Evolutionary conservation across 2,113 vertebrate species (phyloP).

Genomic region (Jaculus jaculus): DNA sequence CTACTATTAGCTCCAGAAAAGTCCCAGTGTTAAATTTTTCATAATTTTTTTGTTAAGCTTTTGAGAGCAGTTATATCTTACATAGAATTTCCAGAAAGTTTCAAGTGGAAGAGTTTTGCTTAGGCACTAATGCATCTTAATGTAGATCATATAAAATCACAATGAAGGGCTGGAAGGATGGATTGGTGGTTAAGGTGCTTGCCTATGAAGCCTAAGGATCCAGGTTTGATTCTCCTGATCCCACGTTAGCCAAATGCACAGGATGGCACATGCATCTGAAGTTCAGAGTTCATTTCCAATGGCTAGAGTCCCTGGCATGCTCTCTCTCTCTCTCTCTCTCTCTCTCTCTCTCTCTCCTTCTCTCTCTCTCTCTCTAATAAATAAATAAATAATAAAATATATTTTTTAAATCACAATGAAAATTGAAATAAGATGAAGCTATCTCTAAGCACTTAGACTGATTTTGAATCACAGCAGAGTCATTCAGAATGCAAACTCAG

Average conservation of each 20-base stretch:
- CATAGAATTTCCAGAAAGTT: not conserved
- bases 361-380: no score
- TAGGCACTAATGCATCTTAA: not conserved
- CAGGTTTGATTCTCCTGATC: no score
- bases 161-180: no score
- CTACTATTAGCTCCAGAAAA: not conserved
- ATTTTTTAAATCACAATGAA: constrained; percentile 36
- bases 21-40: not conserved
- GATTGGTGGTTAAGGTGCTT: no score
- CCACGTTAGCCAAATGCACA: no score
- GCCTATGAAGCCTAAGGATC: no score
- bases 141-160: not conserved
- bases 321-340: no score
- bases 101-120: not conserved
- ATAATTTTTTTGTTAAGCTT: not conserved
- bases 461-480: not conserved
- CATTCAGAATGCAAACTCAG: not conserved
- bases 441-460: not conserved
- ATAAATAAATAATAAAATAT: no score
- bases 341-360: no score
- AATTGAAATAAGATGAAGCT: not conserved
- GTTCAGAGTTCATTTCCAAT: no score
- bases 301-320: no score
- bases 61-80: not conserved
- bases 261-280: no score